Evolutionary conservation across 2,797 vertebrate genomes (phyloP).

Genomic region (Hozukius guyotensis): DNA sequence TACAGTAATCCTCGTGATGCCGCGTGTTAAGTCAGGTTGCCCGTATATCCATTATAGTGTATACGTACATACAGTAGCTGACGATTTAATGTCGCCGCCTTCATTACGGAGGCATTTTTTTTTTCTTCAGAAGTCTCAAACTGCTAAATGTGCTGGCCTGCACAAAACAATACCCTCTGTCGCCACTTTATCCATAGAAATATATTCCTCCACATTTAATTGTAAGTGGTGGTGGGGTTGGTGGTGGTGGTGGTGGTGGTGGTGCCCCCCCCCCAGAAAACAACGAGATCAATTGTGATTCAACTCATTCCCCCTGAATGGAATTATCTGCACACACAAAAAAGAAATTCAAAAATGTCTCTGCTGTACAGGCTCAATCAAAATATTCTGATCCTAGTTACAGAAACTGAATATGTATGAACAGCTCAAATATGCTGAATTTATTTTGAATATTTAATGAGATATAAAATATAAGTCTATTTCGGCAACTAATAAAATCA

Average conservation of each 20-base stretch:
- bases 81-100: conserved; percentile 17
- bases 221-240: conserved; percentile 61
- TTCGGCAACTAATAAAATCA: conserved; percentile 88
- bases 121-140: conserved; percentile 20
- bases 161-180: conserved; percentile 53
- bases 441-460: conserved; percentile 91
- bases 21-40: conserved; percentile 20
- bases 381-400: conserved; percentile 88
- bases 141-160: conserved; percentile 47
- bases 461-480: conserved; percentile 89
- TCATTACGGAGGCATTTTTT: not conserved
- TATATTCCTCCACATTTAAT: conserved; percentile 79
- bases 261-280: too few relatives aligned
- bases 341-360: conserved; percentile 86
- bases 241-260: not conserved
- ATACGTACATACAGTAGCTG: not conserved
- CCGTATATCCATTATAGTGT: not conserved
- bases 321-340: conserved; percentile 85
- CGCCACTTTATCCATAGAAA: conserved; percentile 65
- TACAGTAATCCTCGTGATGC: conserved; percentile 47
- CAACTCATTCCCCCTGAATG: conserved; percentile 84
- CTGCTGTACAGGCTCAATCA: conserved; percentile 85
- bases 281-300: conserved; percentile 88
- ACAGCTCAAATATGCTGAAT: conserved; percentile 87
- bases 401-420: conserved; percentile 89